Conservation (phyloP, 2,797 vertebrate genomes). For the Crax fasciolata region DNA sequence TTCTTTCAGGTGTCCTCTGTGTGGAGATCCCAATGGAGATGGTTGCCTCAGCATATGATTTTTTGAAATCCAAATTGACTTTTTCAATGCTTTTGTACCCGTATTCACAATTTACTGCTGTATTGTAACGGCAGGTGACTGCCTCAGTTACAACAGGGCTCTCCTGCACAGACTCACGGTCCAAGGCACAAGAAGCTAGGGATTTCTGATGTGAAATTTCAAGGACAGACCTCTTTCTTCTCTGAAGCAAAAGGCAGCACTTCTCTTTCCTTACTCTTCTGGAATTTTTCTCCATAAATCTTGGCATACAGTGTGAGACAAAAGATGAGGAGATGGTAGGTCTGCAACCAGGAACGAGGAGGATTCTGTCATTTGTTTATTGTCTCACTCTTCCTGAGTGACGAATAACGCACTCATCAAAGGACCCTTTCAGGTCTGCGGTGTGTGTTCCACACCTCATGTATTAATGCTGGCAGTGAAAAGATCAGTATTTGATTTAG, state of each 20-base stretch:
- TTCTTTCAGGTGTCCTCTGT: neutral
- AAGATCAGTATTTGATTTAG: slow-evolving; percentile 31
- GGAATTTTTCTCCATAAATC: slow-evolving; percentile 67
- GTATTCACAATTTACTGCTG: neutral
- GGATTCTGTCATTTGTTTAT: slow-evolving; percentile 15
- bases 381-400: slow-evolving; percentile 3
- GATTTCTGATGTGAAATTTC: slow-evolving; percentile 17
- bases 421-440: neutral
- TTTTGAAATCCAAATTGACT: neutral
- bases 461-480: slow-evolving; percentile 11
- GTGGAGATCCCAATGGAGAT: neutral
- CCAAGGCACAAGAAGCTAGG: neutral
- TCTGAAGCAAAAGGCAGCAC: neutral
- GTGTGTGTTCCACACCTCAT: slow-evolving; percentile 18
- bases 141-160: neutral
- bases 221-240: slow-evolving; percentile 13
- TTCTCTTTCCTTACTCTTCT: slow-evolving; percentile 43
- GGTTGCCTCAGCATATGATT: neutral
- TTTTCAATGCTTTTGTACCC: neutral
- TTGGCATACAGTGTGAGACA: neutral
- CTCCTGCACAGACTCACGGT: neutral
- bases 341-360: neutral
- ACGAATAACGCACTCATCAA: slow-evolving; percentile 31
- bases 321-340: slow-evolving; percentile 39
- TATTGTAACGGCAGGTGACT: neutral